A percentile compares a stretch with the other conserved stretches of the same genome.
Conservation (phyloP, 92 coral and sea anemone species). For the Porites cylindrica region DNA sequence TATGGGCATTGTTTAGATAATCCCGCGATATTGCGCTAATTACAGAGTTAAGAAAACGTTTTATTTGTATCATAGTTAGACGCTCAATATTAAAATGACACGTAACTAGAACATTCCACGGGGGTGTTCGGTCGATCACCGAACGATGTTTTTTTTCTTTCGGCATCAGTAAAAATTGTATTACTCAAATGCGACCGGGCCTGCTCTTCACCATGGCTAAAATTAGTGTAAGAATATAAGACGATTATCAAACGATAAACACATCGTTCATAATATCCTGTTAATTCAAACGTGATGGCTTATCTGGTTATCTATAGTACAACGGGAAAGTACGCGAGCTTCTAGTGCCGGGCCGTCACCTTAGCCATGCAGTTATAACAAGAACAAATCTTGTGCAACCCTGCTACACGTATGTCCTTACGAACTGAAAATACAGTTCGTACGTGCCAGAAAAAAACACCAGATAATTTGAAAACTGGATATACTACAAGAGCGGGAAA, state of each 20-base stretch:
- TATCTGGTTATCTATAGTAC: not conserved
- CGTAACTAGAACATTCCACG: not conserved
- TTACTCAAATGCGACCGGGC: constrained; percentile 7
- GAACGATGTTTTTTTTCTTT: not conserved
- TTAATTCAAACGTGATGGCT: not conserved
- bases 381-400: no score
- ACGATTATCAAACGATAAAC: not conserved
- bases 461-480: not conserved
- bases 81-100: constrained; percentile 1
- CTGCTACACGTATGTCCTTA: no score
- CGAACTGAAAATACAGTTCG: not conserved
- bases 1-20: not conserved
- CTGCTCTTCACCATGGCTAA: not conserved
- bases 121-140: not conserved
- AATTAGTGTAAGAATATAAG: not conserved
- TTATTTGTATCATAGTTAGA: not conserved
- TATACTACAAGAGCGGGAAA: not conserved
- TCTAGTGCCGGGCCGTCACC: not conserved
- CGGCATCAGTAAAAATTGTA: not conserved
- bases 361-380: no score
- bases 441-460: not conserved
- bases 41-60: not conserved
- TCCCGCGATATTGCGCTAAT: constrained; percentile 10
- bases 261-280: not conserved
- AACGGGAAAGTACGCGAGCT: not conserved